Evolutionary conservation across 2,113 vertebrate species (phyloP).

Genomic region (Bubo scandiacus): DNA sequence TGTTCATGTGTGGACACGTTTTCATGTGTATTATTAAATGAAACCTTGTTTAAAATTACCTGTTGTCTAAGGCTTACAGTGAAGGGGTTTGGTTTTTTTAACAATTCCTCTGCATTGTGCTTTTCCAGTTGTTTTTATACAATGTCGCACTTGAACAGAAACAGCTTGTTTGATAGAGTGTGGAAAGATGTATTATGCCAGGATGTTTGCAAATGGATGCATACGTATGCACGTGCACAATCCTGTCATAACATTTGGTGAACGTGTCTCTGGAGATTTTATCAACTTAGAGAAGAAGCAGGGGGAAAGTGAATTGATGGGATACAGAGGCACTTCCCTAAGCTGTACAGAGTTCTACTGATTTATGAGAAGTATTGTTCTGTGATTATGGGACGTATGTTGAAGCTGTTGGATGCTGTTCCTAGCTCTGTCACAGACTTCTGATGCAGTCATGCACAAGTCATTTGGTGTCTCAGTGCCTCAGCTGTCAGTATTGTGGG

Average conservation of each 20-base stretch:
- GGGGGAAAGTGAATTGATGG: too few species aligned
- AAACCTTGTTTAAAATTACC: not conserved
- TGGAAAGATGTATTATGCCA: not conserved
- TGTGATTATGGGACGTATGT: not conserved
- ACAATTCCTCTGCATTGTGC: not conserved
- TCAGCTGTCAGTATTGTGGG: not conserved
- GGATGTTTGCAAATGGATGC: not conserved
- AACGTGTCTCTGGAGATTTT: not conserved
- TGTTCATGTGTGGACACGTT: not conserved
- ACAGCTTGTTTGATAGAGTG: not conserved
- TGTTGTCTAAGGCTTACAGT: not conserved
- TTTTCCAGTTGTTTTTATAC: not conserved
- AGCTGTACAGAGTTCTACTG: not conserved
- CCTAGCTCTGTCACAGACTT: not conserved
- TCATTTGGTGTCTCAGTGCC: not conserved
- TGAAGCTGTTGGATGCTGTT: not conserved
- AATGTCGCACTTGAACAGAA: not conserved
- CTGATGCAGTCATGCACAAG: not conserved
- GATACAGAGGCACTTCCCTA: not conserved
- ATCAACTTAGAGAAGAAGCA: not conserved
- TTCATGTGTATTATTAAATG: not conserved
- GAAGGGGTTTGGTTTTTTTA: not conserved
- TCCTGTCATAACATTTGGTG: not conserved
- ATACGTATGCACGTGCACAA: rapidly evolving
- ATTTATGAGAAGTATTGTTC: not conserved